Evolutionary conservation across 2,113 vertebrate species (phyloP).

Genomic region (Vimba vimba): DNA sequence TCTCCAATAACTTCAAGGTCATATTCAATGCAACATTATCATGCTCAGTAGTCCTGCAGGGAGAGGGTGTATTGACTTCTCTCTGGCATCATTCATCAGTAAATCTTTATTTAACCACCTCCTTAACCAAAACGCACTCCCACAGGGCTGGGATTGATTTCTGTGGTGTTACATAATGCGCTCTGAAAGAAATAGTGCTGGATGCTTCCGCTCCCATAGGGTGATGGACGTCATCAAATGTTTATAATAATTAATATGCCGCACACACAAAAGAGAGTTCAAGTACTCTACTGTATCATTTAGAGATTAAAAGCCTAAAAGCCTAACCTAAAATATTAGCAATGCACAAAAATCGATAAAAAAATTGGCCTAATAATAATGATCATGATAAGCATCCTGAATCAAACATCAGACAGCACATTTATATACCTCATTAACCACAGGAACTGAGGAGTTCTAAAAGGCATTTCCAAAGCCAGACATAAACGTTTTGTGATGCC

Average conservation of each 20-base stretch:
- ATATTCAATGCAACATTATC: background rate
- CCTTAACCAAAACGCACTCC: background rate
- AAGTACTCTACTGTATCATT: background rate
- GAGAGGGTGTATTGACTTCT: background rate
- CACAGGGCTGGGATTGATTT: conserved; percentile 34
- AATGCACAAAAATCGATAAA: background rate
- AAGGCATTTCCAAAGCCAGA: background rate
- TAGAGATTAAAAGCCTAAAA: background rate
- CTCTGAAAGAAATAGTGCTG: conserved; percentile 58
- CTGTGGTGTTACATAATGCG: conserved; percentile 54
- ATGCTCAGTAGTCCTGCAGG: background rate
- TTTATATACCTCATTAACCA: background rate
- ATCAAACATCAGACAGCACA: background rate
- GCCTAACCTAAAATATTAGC: background rate
- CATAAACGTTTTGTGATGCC: background rate
- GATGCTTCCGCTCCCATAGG: background rate
- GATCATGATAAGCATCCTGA: background rate
- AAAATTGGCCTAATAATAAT: background rate
- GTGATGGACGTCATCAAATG: background rate
- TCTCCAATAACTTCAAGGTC: conserved; percentile 3
- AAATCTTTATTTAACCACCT: conserved; percentile 12
- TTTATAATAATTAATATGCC: background rate
- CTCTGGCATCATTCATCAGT: conserved; percentile 2
- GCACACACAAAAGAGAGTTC: background rate
- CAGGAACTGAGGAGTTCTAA: background rate